Evolutionary conservation across 2,797 vertebrate genomes (phyloP), one percentile per base, ranked within the genome.

Genomic region (Darevskia mixta): DNA sequence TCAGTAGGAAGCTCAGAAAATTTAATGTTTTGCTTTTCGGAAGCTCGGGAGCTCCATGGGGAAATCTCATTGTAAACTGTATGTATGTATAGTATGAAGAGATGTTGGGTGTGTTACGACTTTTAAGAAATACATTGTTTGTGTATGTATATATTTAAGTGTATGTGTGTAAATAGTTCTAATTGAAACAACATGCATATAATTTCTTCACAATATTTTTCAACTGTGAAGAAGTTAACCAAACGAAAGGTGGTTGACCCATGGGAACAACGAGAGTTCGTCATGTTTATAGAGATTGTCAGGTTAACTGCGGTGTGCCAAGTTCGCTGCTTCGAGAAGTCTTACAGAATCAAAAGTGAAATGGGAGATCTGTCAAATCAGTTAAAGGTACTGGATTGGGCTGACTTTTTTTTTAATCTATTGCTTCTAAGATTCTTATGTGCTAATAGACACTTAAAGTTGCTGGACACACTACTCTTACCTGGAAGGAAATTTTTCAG

Each of bases 201-300:
- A 92, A 95, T 96, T 96, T 96, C 96, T 97, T 97, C 96, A 95
- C 96, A 97, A 97, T 97, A 97, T 97, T 97, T 55, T 97, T 97
- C 96, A 97, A 95, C 95, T 97, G 97, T 96, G 96, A 95, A 96
- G 97, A 95, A 97, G 94, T 96, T 95, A 97, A 96, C 95, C 93
- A 92, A 95, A 95, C 73, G 94, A 92, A 92, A 95, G 95, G 95
- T 94, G 87, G 95, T 93, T 55, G 93, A 95, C 95, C 94, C 95
- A 95, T 94, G 94, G 94, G 64, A 96, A 95, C 94, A 97, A 95
- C 91, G 95, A 76, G 93, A 95, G 92, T 97, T 96, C 92, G 91
- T 88, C 91, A 90, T 92, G 92, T 95, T 94, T 97, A 96, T 92
- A 93, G 88, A 87, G 49, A 55, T 55, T 55, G 15, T 13, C 92